Conservation (phyloP, 1,140 invertebrate species). For the Drosophila orena region DNA sequence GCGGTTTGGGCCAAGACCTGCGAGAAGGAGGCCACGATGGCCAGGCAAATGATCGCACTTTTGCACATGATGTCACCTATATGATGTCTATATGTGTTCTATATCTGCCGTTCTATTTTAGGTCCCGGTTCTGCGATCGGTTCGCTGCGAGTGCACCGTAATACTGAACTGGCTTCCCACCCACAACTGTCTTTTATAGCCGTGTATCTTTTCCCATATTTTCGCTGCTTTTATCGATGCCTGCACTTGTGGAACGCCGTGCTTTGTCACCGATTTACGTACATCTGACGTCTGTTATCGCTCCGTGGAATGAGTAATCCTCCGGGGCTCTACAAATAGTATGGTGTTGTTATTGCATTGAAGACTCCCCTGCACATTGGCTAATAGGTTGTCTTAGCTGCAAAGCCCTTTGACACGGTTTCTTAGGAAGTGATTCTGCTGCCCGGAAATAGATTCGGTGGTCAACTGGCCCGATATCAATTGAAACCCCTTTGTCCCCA, state of each 20-base stretch:
- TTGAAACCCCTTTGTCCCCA: background rate
- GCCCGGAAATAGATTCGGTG: slow-evolving; percentile 18
- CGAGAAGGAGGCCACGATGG: slow-evolving; percentile 46
- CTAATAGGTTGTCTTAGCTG: background rate
- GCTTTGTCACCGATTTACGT: slow-evolving; percentile 39
- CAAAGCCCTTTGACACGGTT: slow-evolving; percentile 2
- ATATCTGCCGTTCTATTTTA: slow-evolving; percentile 7
- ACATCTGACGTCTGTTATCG: slow-evolving; percentile 44
- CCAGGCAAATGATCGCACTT: slow-evolving; percentile 57
- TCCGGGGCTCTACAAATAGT: slow-evolving; percentile 11
- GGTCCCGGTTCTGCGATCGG: slow-evolving; percentile 16
- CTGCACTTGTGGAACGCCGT: background rate
- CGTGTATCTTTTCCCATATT: slow-evolving; percentile 23
- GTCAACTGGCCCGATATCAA: background rate
- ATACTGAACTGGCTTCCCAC: slow-evolving; percentile 36
- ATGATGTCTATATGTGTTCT: background rate
- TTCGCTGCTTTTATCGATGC: slow-evolving; percentile 35
- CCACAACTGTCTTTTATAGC: slow-evolving; percentile 42
- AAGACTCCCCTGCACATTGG: slow-evolving; percentile 8
- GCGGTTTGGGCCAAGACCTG: slow-evolving; percentile 13
- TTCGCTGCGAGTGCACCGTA: slow-evolving; percentile 44
- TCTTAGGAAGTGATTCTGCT: slow-evolving; percentile 26
- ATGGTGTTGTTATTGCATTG: background rate
- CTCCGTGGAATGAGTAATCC: slow-evolving; percentile 30
- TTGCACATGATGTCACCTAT: slow-evolving; percentile 66